Percentiles rank a stretch among this genome's conserved stretches.
These are phyloP conservation scores for Atopsyche davidsoni DNA, from an alignment of 1,140 invertebrate species.

Conservation along the genomic window DNA sequence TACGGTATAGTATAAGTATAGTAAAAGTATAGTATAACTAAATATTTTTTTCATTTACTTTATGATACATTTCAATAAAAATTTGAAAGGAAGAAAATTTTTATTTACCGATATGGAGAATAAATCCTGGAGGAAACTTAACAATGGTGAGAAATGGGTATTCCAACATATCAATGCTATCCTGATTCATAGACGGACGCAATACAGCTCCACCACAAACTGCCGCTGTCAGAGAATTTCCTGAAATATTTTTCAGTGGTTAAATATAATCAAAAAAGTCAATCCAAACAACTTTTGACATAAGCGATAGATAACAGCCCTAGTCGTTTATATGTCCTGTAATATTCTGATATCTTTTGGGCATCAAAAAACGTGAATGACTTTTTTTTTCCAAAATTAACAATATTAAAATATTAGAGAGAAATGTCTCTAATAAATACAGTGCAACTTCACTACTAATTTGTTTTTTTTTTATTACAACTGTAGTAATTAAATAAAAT, in stretches of 20 bases:
- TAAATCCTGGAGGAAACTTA: slow-evolving; percentile 81
- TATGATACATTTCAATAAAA: slow-evolving; percentile 9
- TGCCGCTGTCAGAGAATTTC: slow-evolving; percentile 60
- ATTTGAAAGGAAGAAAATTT: no score
- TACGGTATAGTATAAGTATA: no score
- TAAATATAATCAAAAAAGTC: neutral
- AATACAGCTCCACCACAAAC: slow-evolving; percentile 49
- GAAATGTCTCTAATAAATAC: no score
- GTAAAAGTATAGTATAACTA: neutral
- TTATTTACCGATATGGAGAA: slow-evolving; percentile 83
- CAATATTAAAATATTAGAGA: no score
- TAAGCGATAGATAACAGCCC: neutral
- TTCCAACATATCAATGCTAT: slow-evolving; percentile 77
- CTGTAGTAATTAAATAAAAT: no score
- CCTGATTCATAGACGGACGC: slow-evolving; percentile 58
- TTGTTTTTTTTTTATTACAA: no score
- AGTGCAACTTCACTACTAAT: no score
- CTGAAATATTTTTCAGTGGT: slow-evolving; percentile 38
- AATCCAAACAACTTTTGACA: neutral
- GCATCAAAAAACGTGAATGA: no score
- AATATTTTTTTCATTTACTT: neutral
- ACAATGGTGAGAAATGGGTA: slow-evolving; percentile 95
- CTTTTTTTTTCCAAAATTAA: no score
- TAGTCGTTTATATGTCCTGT: no score
- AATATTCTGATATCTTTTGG: no score